Evolutionary conservation across 2,888 invertebrate genomes (phyloP), one percentile per base, ranked within the genome.

Genomic region (Syritta pipiens): DNA sequence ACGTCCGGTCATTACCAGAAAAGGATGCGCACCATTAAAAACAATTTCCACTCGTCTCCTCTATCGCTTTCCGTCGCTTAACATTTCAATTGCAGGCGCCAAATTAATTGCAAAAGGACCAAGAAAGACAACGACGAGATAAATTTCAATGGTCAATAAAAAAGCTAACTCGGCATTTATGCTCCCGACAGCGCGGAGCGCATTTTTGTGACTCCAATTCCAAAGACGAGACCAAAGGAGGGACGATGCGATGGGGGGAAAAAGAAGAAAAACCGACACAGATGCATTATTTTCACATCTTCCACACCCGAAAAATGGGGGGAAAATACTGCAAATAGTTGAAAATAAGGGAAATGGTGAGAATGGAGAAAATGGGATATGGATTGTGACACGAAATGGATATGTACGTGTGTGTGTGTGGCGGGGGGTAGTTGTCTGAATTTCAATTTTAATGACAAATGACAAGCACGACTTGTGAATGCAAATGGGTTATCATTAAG

Each of bases 361-460:
- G n/a, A n/a, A n/a, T n/a, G n/a, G n/a, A n/a, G 7, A 65, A 53
- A 53, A 17, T 32, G 35, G 63, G 28, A 26, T 32, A 63, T 44
- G 32, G 30, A 63, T 37, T 51, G 12, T 1, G 30, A 30, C 51
- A 63, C 40, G 28, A n/a, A n/a, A n/a, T n/a, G n/a, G n/a, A n/a
- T n/a, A n/a, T n/a, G n/a, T n/a, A n/a, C n/a, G n/a, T n/a, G n/a
- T n/a, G n/a, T n/a, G n/a, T n/a, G n/a, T n/a, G n/a, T n/a, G n/a
- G n/a, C 63, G 17, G 42, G 24, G 44, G n/a, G 30, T 3, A 35
- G 22, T 20, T 46, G 55, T 62, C 44, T 68, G 79, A 74, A 79
- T 68, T 79, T 74, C 62, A 74, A 79, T 79, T 79, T 62, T 79
- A 79, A 79, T 79, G 74, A 67, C 72, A 79, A 72, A 79, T 65